These are phyloP conservation scores for Drosophila falleni DNA, from an alignment of 2,888 invertebrate species.

Conservation along the genomic window DNA sequence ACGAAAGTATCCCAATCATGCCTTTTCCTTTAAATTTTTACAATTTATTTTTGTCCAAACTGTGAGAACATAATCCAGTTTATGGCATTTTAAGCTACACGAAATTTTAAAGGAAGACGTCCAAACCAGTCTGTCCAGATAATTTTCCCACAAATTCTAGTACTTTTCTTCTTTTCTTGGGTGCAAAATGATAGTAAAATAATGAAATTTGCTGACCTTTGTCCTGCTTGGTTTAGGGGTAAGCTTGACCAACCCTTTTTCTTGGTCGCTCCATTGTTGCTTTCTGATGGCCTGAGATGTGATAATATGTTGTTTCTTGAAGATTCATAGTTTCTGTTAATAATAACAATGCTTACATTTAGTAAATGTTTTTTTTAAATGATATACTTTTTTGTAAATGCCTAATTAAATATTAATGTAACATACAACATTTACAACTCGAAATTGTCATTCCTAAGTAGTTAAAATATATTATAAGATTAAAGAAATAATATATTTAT, in stretches of 20 bases:
- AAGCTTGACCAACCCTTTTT: conserved; percentile 59
- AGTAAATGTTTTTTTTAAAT: too few species aligned
- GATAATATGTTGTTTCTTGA: not conserved
- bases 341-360: not conserved
- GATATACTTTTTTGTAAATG: too few species aligned
- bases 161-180: conserved; percentile 61
- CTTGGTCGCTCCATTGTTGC: not conserved
- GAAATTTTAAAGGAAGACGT: not conserved
- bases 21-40: not conserved
- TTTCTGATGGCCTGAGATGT: not conserved
- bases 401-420: too few species aligned
- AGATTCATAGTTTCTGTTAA: not conserved
- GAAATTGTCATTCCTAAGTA: not conserved
- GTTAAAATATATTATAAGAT: not conserved
- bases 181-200: conserved; percentile 47
- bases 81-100: conserved; percentile 15
- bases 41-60: conserved; percentile 6
- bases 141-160: conserved; percentile 62
- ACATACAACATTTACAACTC: too few species aligned
- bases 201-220: conserved; percentile 44
- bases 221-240: conserved; percentile 3
- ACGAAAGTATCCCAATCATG: not conserved
- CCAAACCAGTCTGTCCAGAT: conserved; percentile 65
- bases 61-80: conserved; percentile 61
- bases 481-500: too few species aligned